Conservation (phyloP, 2,888 invertebrate species). For the Chrysina gloriosa region DNA sequence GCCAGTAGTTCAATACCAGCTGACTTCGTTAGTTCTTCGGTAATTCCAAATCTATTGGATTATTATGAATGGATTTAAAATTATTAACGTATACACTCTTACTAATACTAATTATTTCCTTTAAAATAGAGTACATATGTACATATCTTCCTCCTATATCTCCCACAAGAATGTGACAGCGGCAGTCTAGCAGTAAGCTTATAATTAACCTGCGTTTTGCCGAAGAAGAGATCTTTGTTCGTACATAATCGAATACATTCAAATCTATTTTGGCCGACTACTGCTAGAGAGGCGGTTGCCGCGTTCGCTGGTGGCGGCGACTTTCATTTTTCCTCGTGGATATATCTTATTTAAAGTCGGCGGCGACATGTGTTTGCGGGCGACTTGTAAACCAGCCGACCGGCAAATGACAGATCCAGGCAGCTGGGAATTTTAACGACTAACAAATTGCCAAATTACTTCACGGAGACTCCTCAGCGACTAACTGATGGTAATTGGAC, state of each 20-base stretch:
- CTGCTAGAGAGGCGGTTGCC: not conserved
- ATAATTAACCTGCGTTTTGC: slow-evolving; percentile 16
- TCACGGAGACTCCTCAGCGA: slow-evolving; percentile 59
- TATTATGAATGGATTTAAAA: no score
- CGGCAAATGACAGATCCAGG: slow-evolving; percentile 65
- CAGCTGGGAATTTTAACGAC: slow-evolving; percentile 68
- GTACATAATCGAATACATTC: slow-evolving; percentile 40
- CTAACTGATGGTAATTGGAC: slow-evolving; percentile 65
- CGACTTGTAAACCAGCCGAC: slow-evolving; percentile 65
- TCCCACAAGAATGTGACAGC: not conserved
- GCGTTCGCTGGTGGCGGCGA: slow-evolving; percentile 1
- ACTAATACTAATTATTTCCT: no score
- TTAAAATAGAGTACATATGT: no score
- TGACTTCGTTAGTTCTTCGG: no score
- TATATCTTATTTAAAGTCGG: slow-evolving; percentile 54
- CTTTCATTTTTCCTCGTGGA: slow-evolving; percentile 46
- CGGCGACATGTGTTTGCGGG: slow-evolving; percentile 63
- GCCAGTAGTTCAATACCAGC: no score
- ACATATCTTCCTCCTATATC: no score
- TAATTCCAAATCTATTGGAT: no score
- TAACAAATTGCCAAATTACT: slow-evolving; percentile 68
- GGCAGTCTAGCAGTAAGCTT: not conserved
- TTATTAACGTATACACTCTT: no score
- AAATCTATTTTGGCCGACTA: slow-evolving; percentile 29
- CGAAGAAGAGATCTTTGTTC: slow-evolving; percentile 38